These are phyloP conservation scores for Sicus ferrugineus DNA, from an alignment of 2,888 invertebrate genomes.

Conservation along the genomic window DNA sequence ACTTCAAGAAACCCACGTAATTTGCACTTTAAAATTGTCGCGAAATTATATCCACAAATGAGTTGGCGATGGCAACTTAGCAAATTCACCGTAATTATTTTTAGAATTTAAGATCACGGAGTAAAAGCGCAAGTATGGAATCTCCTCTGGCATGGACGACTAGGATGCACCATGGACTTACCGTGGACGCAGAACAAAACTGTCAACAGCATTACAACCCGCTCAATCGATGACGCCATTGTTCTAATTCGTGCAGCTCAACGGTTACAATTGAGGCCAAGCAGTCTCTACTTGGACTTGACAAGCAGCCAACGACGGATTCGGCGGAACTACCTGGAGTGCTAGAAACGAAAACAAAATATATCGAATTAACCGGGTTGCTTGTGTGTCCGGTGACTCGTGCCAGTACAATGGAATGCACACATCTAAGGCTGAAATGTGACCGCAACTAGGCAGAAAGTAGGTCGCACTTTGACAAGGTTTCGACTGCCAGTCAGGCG, in stretches of 20 bases:
- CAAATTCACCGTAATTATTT: too few relatives aligned
- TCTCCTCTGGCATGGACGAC: neutral
- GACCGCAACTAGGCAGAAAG: neutral
- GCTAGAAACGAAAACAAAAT: slow-evolving; percentile 2
- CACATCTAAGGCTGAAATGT: neutral
- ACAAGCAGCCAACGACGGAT: neutral
- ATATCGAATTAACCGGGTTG: neutral
- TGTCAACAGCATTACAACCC: neutral
- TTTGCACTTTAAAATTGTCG: too few relatives aligned
- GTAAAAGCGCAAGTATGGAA: neutral
- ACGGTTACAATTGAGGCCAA: too few relatives aligned
- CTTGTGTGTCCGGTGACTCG: neutral
- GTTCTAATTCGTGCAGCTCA: neutral
- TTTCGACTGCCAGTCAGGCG: neutral
- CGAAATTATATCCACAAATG: too few relatives aligned
- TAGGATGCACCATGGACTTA: neutral
- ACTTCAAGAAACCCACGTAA: neutral
- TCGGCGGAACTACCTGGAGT: neutral
- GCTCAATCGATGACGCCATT: slow-evolving; percentile 16
- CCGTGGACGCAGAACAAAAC: slow-evolving; percentile 9
- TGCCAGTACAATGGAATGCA: neutral
- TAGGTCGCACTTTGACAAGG: neutral
- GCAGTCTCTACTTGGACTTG: neutral
- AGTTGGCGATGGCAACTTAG: too few relatives aligned
- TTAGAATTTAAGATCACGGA: neutral